These are phyloP conservation scores for Morpho achilles DNA, from an alignment of 2,888 invertebrate species.

Conservation along the genomic window DNA sequence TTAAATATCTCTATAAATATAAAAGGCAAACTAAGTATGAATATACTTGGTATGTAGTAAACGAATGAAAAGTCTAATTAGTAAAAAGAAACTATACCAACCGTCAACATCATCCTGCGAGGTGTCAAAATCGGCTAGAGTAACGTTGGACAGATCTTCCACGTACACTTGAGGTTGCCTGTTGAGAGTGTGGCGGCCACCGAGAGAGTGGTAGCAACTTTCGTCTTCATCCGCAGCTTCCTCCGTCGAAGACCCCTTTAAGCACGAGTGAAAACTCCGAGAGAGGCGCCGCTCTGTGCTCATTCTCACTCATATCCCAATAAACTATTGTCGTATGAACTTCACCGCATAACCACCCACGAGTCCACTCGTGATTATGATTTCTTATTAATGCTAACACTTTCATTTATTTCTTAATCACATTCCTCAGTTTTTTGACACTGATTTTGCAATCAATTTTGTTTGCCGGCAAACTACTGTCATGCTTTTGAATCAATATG, in stretches of 20 bases:
- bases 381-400: conserved; percentile 10
- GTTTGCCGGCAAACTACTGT: conserved; percentile 1
- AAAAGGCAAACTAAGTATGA: too few relatives aligned
- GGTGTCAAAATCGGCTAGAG: conserved; percentile 66
- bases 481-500: neutral
- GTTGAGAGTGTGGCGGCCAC: conserved; percentile 63
- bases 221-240: conserved; percentile 73
- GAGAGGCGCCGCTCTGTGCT: conserved; percentile 80
- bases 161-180: conserved; percentile 68
- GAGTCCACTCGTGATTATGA: conserved; percentile 7
- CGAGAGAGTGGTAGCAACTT: conserved; percentile 69
- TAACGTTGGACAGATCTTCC: conserved; percentile 66
- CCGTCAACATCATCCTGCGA: conserved; percentile 67
- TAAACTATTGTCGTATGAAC: conserved; percentile 34
- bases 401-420: conserved; percentile 8
- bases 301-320: conserved; percentile 70
- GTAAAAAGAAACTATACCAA: conserved; percentile 38
- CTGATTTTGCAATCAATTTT: conserved; percentile 9
- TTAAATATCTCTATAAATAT: too few relatives aligned
- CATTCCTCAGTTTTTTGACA: conserved; percentile 11
- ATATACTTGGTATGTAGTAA: too few relatives aligned
- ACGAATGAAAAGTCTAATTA: neutral
- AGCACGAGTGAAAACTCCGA: conserved; percentile 84
- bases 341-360: conserved; percentile 33
- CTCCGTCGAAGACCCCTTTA: conserved; percentile 80